A percentile compares a stretch with the other conserved stretches of the same genome.
These are phyloP conservation scores for Trachelipus rathkii DNA, from an alignment of 1,140 invertebrate species.

Conservation along the genomic window DNA sequence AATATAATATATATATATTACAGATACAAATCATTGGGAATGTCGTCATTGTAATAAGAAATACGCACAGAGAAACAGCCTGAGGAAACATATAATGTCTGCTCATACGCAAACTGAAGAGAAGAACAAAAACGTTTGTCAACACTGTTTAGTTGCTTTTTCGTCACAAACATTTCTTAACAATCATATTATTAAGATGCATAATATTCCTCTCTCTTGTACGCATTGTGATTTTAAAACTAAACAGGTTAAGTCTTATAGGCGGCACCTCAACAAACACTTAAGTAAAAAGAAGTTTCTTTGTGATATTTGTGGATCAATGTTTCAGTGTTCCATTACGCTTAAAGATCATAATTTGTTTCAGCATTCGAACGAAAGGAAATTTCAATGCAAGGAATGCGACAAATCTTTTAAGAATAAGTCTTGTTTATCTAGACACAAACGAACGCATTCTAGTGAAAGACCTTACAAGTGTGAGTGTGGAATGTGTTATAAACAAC, in stretches of 20 bases:
- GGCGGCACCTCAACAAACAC: constrained; percentile 31
- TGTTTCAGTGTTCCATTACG: constrained; percentile 51
- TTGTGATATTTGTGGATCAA: constrained; percentile 51
- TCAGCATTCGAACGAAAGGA: constrained; percentile 49
- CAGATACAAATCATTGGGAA: constrained; percentile 32
- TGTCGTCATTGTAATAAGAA: constrained; percentile 30
- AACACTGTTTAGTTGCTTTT: background rate
- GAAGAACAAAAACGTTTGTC: background rate
- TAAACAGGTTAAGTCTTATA: constrained; percentile 26
- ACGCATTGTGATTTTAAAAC: constrained; percentile 40
- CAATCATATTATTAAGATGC: background rate
- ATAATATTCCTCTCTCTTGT: constrained; percentile 22
- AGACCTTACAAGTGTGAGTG: constrained; percentile 50
- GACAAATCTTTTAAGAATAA: constrained; percentile 50
- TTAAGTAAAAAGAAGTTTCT: constrained; percentile 39
- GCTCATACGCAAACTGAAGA: background rate
- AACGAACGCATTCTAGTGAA: constrained; percentile 46
- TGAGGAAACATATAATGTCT: constrained; percentile 31
- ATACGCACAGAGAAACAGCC: constrained; percentile 28
- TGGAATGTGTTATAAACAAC: constrained; percentile 48
- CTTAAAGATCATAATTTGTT: constrained; percentile 51
- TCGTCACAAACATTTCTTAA: background rate
- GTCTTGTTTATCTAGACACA: constrained; percentile 48
- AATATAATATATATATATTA: no score
- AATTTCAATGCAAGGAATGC: constrained; percentile 49